These are phyloP conservation scores for Coregonus clupeaformis DNA, from an alignment of 2,113 vertebrate species.

Conservation along the genomic window DNA sequence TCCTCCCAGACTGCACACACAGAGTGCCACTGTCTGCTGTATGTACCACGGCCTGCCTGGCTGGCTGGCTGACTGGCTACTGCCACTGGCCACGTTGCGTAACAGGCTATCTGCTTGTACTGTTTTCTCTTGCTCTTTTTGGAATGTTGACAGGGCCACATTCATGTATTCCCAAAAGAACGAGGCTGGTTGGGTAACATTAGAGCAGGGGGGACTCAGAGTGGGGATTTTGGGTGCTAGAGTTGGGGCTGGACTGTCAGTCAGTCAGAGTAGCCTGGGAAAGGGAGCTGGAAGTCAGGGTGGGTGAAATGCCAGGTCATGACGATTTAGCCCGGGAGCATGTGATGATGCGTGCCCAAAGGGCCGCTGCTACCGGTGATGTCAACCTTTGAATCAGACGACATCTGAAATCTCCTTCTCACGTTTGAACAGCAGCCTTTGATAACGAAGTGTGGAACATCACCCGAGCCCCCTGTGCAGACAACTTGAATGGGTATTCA, in stretches of 20 bases:
- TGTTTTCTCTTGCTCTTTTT: no score
- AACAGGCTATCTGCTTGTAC: no score
- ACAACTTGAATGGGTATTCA: slow-evolving; percentile 12
- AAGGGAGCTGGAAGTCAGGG: neutral
- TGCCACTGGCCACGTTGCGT: no score
- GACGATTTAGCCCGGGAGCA: slow-evolving; percentile 26
- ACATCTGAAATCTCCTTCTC: neutral
- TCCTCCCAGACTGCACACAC: slow-evolving; percentile 5
- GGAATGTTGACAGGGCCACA: no score
- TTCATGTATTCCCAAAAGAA: no score
- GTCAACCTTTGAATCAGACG: slow-evolving; percentile 17
- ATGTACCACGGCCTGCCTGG: neutral
- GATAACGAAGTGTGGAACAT: slow-evolving; percentile 26
- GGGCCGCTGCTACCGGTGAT: no score
- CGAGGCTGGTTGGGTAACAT: no score
- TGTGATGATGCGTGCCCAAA: slow-evolving; percentile 25
- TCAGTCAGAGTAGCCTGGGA: slow-evolving; percentile 14
- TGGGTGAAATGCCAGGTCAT: slow-evolving; percentile 9
- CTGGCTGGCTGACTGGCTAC: neutral
- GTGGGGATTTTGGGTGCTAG: neutral
- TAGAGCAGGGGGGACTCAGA: no score
- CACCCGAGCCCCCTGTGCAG: slow-evolving; percentile 6
- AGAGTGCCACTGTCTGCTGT: neutral
- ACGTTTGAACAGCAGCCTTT: slow-evolving; percentile 22
- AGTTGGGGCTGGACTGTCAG: neutral